Conservation (phyloP, 2,888 invertebrate genomes). For the Eumacrocentrus americanus region DNA sequence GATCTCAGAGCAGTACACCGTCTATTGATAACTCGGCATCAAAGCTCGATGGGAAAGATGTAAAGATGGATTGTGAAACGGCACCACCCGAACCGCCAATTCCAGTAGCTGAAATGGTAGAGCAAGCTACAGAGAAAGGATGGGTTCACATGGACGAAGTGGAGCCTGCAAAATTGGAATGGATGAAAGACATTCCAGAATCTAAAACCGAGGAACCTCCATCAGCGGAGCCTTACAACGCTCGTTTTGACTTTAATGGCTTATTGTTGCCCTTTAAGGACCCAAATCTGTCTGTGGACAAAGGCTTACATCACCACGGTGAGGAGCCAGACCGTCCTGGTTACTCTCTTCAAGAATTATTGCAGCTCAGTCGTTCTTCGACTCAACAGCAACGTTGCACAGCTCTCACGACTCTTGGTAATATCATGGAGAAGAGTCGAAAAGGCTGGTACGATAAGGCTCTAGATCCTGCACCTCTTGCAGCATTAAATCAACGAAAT, state of each 20-base stretch:
- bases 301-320: slow-evolving; percentile 89
- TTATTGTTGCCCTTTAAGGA: slow-evolving; percentile 75
- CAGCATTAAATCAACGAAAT: slow-evolving; percentile 70
- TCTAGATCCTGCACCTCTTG: slow-evolving; percentile 73
- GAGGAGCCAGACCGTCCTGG: slow-evolving; percentile 91
- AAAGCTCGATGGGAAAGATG: neutral
- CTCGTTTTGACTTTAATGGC: slow-evolving; percentile 81
- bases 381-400: slow-evolving; percentile 84
- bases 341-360: slow-evolving; percentile 86
- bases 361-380: slow-evolving; percentile 77
- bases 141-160: slow-evolving; percentile 88
- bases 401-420: slow-evolving; percentile 80
- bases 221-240: slow-evolving; percentile 73
- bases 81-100: slow-evolving; percentile 37
- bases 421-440: slow-evolving; percentile 74
- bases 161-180: slow-evolving; percentile 85
- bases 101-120: slow-evolving; percentile 45
- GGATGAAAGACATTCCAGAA: slow-evolving; percentile 79
- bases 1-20: neutral
- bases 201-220: slow-evolving; percentile 55
- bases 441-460: slow-evolving; percentile 79
- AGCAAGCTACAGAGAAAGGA: slow-evolving; percentile 66
- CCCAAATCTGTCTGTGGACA: slow-evolving; percentile 65
- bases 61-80: slow-evolving; percentile 38
- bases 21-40: neutral